Evolutionary conservation across 2,113 vertebrate species (phyloP).

Genomic region (Centropus unirufus): DNA sequence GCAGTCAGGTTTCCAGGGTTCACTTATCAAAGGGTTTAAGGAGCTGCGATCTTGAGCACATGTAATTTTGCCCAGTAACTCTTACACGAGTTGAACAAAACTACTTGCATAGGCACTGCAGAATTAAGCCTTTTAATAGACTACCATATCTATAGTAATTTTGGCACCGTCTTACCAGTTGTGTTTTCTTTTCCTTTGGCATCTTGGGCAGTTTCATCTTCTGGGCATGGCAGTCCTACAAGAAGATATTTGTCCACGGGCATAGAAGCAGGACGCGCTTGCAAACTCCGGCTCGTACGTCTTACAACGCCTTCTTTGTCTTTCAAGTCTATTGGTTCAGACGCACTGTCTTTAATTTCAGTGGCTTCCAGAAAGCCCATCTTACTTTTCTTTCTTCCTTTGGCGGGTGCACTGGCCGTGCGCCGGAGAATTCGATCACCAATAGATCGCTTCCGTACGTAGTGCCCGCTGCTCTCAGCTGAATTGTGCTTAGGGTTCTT

Average conservation of each 20-base stretch:
- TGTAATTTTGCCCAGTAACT: not conserved
- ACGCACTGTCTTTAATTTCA: conserved; percentile 80
- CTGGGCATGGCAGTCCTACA: conserved; percentile 66
- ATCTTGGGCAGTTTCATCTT: conserved; percentile 57
- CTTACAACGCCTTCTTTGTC: conserved; percentile 68
- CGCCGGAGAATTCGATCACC: conserved; percentile 91
- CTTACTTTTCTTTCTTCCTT: conserved; percentile 95
- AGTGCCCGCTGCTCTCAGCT: conserved; percentile 78
- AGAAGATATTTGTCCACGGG: conserved; percentile 89
- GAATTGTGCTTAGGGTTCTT: conserved; percentile 83
- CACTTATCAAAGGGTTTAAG: not conserved
- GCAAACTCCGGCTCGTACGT: conserved; percentile 73
- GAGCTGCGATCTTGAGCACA: not conserved
- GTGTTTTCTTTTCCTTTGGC: conserved; percentile 56
- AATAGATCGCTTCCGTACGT: conserved; percentile 86
- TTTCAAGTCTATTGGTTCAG: conserved; percentile 54
- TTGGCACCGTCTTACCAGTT: conserved; percentile 78
- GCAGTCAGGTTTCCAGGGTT: not conserved
- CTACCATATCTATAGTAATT: not conserved
- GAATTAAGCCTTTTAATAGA: not conserved
- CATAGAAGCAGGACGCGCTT: conserved; percentile 90
- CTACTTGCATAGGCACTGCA: not conserved
- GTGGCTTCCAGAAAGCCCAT: conserved; percentile 84
- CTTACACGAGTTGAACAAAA: not conserved
- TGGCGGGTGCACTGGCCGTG: conserved; percentile 94